These are phyloP conservation scores for Anguilla anguilla DNA, from an alignment of 2,797 vertebrate species.

Conservation along the genomic window DNA sequence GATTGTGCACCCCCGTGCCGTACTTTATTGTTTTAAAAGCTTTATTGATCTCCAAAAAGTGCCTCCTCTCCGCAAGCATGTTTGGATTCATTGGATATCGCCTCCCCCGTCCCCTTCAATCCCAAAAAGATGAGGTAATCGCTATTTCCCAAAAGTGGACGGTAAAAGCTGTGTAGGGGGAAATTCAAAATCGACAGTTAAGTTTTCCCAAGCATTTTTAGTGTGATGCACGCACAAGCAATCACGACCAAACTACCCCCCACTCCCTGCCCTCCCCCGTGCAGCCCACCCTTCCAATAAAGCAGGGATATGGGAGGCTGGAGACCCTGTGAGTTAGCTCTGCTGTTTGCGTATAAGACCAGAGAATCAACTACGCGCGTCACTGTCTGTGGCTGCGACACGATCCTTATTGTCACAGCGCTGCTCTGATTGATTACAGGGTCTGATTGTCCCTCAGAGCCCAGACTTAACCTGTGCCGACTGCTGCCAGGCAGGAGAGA, in stretches of 20 bases:
- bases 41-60: conserved; percentile 27
- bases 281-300: not conserved
- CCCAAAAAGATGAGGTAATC: conserved; percentile 19
- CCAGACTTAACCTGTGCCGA: not conserved
- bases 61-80: conserved; percentile 28
- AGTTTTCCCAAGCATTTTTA: conserved; percentile 3
- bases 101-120: conserved; percentile 4
- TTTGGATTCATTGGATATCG: conserved; percentile 12
- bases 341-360: conserved; percentile 2
- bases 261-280: not conserved
- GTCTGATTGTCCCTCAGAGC: conserved; percentile 21
- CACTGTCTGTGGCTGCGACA: not conserved
- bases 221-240: not conserved
- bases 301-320: not conserved
- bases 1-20: conserved; percentile 49
- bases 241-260: not conserved
- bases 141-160: not conserved
- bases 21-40: conserved; percentile 16
- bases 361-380: not conserved
- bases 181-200: not conserved
- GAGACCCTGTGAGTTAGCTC: not conserved
- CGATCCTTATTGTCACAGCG: conserved; percentile 15
- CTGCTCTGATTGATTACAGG: conserved; percentile 31
- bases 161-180: not conserved
- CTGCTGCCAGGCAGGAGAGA: not conserved